phyloP scores from a whole-genome alignment of 2,888 invertebrate genomes.

The Sarcophaga rosellei region DNA sequence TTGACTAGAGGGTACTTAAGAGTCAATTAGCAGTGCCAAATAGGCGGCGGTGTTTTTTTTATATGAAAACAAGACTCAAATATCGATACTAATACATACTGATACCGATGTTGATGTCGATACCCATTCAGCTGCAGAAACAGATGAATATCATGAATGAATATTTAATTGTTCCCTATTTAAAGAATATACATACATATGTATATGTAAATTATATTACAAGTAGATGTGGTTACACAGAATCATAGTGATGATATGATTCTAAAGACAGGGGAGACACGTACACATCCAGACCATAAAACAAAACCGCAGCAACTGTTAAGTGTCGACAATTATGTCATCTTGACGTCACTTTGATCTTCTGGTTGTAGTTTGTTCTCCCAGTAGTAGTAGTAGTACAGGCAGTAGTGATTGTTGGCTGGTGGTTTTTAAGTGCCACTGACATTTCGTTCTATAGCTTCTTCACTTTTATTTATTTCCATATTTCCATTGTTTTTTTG shows the following conservation, averaged over 20 bases:
- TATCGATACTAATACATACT: not conserved
- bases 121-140: not conserved
- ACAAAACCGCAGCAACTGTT: conserved; percentile 73
- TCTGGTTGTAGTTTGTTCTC: conserved; percentile 16
- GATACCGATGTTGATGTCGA: too few species aligned
- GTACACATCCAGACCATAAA: conserved; percentile 1
- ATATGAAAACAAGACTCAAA: conserved; percentile 45
- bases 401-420: not conserved
- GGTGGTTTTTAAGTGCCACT: not conserved
- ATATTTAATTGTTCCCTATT: not conserved
- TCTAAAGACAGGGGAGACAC: conserved; percentile 6
- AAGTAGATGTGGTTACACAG: conserved; percentile 9
- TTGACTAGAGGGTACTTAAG: conserved; percentile 59
- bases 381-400: not conserved
- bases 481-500: not conserved
- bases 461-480: not conserved
- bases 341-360: conserved; percentile 76
- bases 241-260: conserved; percentile 36
- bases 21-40: conserved; percentile 68
- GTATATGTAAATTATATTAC: too few species aligned
- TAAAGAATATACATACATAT: too few species aligned
- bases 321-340: conserved; percentile 78
- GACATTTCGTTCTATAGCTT: not conserved
- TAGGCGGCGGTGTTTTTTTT: conserved; percentile 55
- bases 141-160: conserved; percentile 11